Base-by-base conservation (phyloP, 2,888 invertebrate species). In the Meteorus cinctellus region DNA sequence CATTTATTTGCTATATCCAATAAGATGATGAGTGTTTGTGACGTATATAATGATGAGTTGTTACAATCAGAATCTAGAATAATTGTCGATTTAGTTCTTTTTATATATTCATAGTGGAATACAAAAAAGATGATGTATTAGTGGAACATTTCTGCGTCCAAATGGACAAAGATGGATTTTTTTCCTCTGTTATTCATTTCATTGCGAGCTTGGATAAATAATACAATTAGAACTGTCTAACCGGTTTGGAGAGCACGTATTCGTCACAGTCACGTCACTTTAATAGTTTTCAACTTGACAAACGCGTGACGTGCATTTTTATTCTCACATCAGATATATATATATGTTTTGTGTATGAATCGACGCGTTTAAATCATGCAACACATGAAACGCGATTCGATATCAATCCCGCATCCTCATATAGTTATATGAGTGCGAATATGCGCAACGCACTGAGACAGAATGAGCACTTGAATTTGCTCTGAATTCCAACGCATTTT, bases 231-330 rank as follows among this genome's bases (percentile, higher is more conserved):
- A 19, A 36, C n/a, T 55, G 55, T n/a, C n/a, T 55, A 55, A 55
- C 55, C 55, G 6, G 55, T 55, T 55, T 55, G 19, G n/a, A 55
- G n/a, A 34, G 19, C 36, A 36, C 31, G 36, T 36, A 65, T 65
- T 65, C 65, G 34, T 65, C 65, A 65, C 36, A 34, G 19, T 55
- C 31, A 31, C 14, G 31, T 36, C n/a, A 31, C 59, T 70, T 70
- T 34, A 55, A 70, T 68, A 60, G 45, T 41, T 70, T 14, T 41
- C 34, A 36, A 27, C 59, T 24, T 41, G 59, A 70, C 36, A 45
- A 36, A 70, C 59, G 24, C 41, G 70, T 59, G 70, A 70, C 60
- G 14, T 60, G n/a, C 59, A 70, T 70, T 70, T 70, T 70, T 70
- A 70, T 70, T 70, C 60, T 41, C 29, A 60, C 36, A 41, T 24